These are phyloP conservation scores for Suncus etruscus DNA, from an alignment of 2,113 vertebrate genomes.

Conservation along the genomic window DNA sequence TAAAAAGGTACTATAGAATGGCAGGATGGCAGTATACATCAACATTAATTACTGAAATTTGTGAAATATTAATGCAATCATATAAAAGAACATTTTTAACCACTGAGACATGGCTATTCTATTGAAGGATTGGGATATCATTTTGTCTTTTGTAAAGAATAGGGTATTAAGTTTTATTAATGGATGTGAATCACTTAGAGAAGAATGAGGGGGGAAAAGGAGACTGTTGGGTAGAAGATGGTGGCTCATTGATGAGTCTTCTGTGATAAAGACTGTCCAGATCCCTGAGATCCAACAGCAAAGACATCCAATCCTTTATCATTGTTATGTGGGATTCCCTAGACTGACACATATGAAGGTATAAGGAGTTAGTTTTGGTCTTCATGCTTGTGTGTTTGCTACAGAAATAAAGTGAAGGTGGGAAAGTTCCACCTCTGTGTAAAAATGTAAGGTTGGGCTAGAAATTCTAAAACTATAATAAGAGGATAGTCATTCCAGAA, in stretches of 20 bases:
- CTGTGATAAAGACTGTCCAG: background rate
- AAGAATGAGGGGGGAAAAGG: background rate
- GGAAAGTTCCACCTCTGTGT: too few species aligned
- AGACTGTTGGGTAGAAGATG: background rate
- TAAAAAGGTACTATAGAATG: background rate
- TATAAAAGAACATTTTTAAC: background rate
- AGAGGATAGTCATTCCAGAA: too few species aligned
- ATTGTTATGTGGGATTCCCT: too few species aligned
- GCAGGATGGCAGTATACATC: background rate
- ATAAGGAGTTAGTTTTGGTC: too few species aligned
- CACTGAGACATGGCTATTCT: background rate
- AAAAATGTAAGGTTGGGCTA: too few species aligned
- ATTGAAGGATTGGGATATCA: too few species aligned
- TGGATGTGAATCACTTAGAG: background rate
- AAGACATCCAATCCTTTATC: background rate
- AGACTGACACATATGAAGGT: too few species aligned
- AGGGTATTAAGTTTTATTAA: background rate
- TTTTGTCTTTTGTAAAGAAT: background rate
- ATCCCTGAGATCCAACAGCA: background rate
- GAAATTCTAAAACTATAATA: too few species aligned
- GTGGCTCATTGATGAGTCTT: background rate
- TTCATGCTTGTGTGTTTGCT: too few species aligned
- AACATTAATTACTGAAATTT: background rate
- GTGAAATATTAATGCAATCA: background rate
- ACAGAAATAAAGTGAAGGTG: too few species aligned